phyloP scores from a whole-genome alignment of 2,113 vertebrate species.

The Pluvialis apricaria region DNA sequence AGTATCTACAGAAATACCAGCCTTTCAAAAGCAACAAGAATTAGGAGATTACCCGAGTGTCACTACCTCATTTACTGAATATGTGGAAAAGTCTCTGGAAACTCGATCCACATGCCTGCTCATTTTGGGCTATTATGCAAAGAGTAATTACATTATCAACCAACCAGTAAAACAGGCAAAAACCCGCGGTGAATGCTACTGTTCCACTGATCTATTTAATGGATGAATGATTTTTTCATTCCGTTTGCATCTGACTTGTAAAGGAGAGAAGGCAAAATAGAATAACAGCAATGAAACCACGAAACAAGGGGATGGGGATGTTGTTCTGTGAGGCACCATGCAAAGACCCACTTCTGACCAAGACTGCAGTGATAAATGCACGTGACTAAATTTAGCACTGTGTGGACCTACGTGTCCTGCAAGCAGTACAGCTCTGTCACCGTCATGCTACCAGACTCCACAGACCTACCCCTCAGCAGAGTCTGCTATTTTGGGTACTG shows the following conservation, averaged over 20 bases:
- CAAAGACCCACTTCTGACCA: neutral
- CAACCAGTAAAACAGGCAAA: neutral
- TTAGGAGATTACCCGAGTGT: neutral
- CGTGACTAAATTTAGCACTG: neutral
- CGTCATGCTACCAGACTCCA: neutral
- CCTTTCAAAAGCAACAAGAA: slow-evolving; percentile 1
- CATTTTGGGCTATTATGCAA: neutral
- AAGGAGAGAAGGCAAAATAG: neutral
- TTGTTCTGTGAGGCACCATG: neutral
- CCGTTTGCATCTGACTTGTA: neutral
- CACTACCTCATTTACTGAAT: neutral
- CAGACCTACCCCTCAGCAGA: neutral
- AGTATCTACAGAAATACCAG: neutral
- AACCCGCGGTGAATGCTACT: neutral
- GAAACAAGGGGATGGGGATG: neutral
- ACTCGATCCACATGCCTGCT: neutral
- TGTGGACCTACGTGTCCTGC: neutral
- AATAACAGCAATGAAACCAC: neutral
- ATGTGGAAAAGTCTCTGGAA: slow-evolving; percentile 8
- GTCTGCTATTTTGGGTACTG: neutral
- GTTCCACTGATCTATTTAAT: neutral
- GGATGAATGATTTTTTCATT: neutral
- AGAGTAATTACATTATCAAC: slow-evolving; percentile 22
- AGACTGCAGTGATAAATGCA: neutral
- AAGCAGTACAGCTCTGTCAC: neutral